These are phyloP conservation scores for Mustelus asterias DNA, from an alignment of 2,113 vertebrate genomes.

Conservation along the genomic window DNA sequence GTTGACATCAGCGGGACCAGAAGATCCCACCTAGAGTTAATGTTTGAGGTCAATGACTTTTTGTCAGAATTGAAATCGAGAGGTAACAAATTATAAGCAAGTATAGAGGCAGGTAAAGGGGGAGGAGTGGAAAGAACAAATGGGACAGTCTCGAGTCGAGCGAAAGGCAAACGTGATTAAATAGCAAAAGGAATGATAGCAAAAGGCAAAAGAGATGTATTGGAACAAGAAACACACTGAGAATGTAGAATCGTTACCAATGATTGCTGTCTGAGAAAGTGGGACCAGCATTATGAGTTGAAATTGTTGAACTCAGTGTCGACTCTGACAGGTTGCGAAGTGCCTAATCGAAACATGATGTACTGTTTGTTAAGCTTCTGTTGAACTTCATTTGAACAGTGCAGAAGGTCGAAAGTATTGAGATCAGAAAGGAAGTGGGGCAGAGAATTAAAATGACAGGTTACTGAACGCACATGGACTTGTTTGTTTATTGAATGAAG, in stretches of 20 bases:
- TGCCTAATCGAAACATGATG: not conserved
- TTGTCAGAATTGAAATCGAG: not conserved
- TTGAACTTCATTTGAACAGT: not conserved
- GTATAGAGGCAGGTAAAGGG: not conserved
- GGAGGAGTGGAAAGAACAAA: not conserved
- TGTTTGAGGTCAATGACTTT: not conserved
- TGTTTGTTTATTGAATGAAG: not conserved
- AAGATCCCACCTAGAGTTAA: not conserved
- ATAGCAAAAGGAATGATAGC: not conserved
- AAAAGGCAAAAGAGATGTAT: not conserved
- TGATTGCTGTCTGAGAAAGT: not conserved
- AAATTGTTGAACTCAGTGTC: not conserved
- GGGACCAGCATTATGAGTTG: not conserved
- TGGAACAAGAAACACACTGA: not conserved
- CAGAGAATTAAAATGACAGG: not conserved
- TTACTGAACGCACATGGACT: not conserved
- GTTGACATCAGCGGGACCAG: no score
- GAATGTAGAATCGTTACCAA: no score
- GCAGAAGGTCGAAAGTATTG: not conserved
- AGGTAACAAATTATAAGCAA: not conserved
- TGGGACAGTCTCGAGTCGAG: no score
- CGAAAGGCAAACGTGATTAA: not conserved
- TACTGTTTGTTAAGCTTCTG: not conserved
- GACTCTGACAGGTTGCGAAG: not conserved
- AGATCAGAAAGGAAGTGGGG: not conserved